Evolutionary conservation across 1,140 invertebrate genomes (phyloP), one percentile per base, ranked within the genome.

Genomic region (Listronotus bonariensis): DNA sequence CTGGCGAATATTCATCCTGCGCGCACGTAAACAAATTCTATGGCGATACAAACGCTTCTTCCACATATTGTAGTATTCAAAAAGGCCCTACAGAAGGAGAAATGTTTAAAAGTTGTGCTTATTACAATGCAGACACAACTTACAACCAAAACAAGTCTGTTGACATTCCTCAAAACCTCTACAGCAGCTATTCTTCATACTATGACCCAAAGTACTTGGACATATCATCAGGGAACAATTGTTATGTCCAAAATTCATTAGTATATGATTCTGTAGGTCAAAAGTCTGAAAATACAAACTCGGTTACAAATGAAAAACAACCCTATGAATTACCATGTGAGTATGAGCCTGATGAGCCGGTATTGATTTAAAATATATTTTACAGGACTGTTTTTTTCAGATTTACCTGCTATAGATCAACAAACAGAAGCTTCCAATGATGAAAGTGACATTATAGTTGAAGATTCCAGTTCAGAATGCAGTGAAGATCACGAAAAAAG

Each of bases 371-470:
- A 26, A 26, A 26, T 26, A 26, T 26, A 3, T 26, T 26, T 26
- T 26, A 26, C 20, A 26, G 2, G 8, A 36, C 34, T 36, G 8
- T 36, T 36, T 36, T 5, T 60, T 51, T 41, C 48, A 60, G 48
- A 41, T 42, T 31, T 55, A 1, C 17, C 38, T 17, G 12, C 43
- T 56, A 48, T 69, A 15, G 68, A 69, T 41, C 66, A 74, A 59
- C 58, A 67, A 42, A 70, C 55, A 12, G 71, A 74, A 53, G 70
- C 48, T 45, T 69, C 60, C 36, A 72, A 72, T 57, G 75, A 71
- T 41, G 74, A 74, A 43, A 77, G 76, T 69, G 76, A 77, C 56
- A 77, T 77, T 31, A 66, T 77, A 31, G 76, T 77, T 9, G 76
- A 77, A 70, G 76, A 77, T 58, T 74, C 74, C 0, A 74, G 75